Percentiles rank a stretch among this genome's conserved stretches.
Evolutionary conservation across 1,140 invertebrate species (phyloP).

Genomic region (Saxidomus purpurata): DNA sequence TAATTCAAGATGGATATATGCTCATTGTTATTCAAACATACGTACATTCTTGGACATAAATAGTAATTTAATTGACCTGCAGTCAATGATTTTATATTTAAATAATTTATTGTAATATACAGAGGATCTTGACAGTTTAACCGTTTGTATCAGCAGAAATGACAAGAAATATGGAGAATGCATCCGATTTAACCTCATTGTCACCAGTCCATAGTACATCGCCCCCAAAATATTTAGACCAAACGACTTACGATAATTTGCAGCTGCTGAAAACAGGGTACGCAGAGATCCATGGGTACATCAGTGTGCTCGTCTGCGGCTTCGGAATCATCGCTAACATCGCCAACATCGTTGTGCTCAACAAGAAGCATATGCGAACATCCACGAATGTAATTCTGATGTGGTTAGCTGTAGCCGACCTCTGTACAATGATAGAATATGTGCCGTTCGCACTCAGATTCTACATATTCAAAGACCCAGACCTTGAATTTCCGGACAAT

Average conservation of each 20-base stretch:
- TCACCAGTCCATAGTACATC: neutral
- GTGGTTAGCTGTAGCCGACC: constrained; percentile 93
- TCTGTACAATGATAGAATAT: constrained; percentile 95
- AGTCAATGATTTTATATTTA: too few relatives aligned
- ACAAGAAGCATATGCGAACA: constrained; percentile 94
- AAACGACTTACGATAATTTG: constrained; percentile 2
- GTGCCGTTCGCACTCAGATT: constrained; percentile 93
- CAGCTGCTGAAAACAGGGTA: constrained; percentile 79
- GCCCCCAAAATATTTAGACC: constrained; percentile 2
- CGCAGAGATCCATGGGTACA: constrained; percentile 90
- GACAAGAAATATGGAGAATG: neutral
- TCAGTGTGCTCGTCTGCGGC: constrained; percentile 92
- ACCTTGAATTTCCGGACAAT: constrained; percentile 66
- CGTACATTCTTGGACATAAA: too few relatives aligned
- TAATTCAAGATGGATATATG: too few relatives aligned
- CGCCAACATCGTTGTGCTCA: constrained; percentile 96
- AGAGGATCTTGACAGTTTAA: too few relatives aligned
- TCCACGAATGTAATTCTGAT: constrained; percentile 95
- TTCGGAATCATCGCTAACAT: constrained; percentile 96
- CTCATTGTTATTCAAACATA: too few relatives aligned
- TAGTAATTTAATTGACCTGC: too few relatives aligned
- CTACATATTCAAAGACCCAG: constrained; percentile 81
- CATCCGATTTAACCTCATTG: neutral
- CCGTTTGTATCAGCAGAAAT: neutral
- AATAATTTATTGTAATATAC: too few relatives aligned